Evolutionary conservation across 2,797 vertebrate species (phyloP), one percentile per base, ranked within the genome.

Genomic region (Gallinago solitaria): DNA sequence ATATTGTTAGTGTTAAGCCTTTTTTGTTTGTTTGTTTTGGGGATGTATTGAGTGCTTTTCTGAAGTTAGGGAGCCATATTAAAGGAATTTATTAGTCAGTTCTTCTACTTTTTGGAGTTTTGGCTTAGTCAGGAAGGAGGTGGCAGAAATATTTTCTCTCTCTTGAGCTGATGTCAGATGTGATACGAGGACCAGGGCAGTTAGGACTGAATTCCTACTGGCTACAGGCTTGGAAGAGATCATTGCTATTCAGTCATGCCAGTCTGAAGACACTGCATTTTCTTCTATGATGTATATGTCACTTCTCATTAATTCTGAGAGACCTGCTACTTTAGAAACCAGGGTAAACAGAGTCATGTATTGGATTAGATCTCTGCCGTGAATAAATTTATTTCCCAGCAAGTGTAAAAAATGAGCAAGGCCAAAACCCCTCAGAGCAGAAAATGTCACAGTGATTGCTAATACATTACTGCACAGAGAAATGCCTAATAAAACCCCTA

Each of bases 401-500:
- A 97, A 97, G 96, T 93, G 81, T 97, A 96, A 97, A 97, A 98
- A 98, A 97, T 90, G 93, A 97, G 83, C 89, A 98, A 98, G 97
- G 95, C 97, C 92, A 96, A 98, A 98, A 97, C 90, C 97, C 97
- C 98, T 98, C 98, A 97, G 98, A 98, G 98, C 97, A 98, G 98
- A 98, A 98, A 99, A 98, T 98, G 98, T 98, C 98, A 98, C 96
- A 97, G 98, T 98, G 96, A 98, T 98, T 98, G 98, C 98, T 98
- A 98, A 98, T 98, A 98, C 97, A 98, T 98, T 98, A 98, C 97
- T 69, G 91, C 90, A 85, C 90, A 98, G 98, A 96, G 96, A 98
- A 98, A 98, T 97, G 97, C 96, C 98, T 98, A 99, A 99, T 98
- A 98, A 98, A 98, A 98, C 97, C 96, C 97, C 98, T 98, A 98